phyloP scores from a whole-genome alignment of 2,797 vertebrate species.

The Gallirallus australis region DNA sequence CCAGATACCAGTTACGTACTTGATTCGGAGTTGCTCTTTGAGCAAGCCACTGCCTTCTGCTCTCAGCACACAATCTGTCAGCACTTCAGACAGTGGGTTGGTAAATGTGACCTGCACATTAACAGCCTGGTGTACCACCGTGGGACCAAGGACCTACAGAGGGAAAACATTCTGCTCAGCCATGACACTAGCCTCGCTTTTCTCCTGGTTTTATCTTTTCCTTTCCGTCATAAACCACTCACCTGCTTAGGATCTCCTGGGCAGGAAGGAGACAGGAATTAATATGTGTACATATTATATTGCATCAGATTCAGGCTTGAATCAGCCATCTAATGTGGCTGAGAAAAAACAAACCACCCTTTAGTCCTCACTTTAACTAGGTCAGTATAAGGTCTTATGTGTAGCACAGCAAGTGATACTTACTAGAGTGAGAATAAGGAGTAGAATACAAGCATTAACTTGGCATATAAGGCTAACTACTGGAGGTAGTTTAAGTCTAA shows the following conservation, averaged over 20 bases:
- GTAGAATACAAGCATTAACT: not conserved
- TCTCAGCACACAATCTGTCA: conserved; percentile 68
- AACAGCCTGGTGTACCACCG: conserved; percentile 55
- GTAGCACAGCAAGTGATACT: not conserved
- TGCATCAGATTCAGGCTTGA: not conserved
- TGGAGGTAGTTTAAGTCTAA: not conserved
- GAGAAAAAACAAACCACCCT: not conserved
- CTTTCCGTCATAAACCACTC: not conserved
- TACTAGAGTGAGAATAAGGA: not conserved
- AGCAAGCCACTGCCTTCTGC: conserved; percentile 81
- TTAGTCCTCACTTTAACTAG: not conserved
- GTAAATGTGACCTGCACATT: conserved; percentile 69
- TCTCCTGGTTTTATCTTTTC: not conserved
- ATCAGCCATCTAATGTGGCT: not conserved
- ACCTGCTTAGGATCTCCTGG: not conserved
- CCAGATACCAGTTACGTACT: conserved; percentile 44
- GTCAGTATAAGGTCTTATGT: not conserved
- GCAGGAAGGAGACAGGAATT: not conserved
- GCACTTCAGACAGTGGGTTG: conserved; percentile 71
- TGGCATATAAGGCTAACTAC: not conserved
- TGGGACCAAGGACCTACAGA: conserved; percentile 66
- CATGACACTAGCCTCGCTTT: not conserved
- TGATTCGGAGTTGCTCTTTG: conserved; percentile 69
- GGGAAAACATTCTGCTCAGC: not conserved
- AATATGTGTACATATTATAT: not conserved